A percentile compares a stretch with the other conserved stretches of the same genome.
Conservation (phyloP, 2,888 invertebrate genomes). For the Altica lythri region DNA sequence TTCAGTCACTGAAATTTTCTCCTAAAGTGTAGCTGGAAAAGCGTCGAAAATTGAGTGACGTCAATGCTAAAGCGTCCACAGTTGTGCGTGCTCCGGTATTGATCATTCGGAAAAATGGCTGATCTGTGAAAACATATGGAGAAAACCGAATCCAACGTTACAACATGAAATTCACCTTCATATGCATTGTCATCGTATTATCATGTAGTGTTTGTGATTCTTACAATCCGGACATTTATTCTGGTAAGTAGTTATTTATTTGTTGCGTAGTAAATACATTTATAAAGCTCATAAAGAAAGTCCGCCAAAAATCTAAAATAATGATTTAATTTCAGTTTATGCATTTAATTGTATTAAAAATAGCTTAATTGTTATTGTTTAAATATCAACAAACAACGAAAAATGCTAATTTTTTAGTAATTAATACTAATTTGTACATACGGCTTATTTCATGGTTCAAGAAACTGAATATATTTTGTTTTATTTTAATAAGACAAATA, state of each 20-base stretch:
- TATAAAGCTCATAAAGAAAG: neutral
- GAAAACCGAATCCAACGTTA: slow-evolving; percentile 45
- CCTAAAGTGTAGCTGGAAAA: slow-evolving; percentile 27
- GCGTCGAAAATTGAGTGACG: slow-evolving; percentile 34
- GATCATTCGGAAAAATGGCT: slow-evolving; percentile 54
- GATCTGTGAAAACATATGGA: slow-evolving; percentile 55
- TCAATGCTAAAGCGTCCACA: slow-evolving; percentile 41
- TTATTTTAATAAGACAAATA: too few relatives aligned
- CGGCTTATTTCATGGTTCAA: too few relatives aligned
- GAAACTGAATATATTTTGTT: too few relatives aligned
- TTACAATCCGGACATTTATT: slow-evolving; percentile 52
- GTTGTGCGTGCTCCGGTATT: slow-evolving; percentile 51
- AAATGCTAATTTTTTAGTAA: too few relatives aligned
- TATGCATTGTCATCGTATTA: slow-evolving; percentile 50
- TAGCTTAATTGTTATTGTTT: too few relatives aligned
- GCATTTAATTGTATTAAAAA: too few relatives aligned
- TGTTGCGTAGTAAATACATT: neutral
- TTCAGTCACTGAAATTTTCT: slow-evolving; percentile 39
- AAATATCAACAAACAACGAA: too few relatives aligned
- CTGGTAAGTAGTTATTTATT: slow-evolving; percentile 47
- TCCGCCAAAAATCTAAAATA: slow-evolving; percentile 2
- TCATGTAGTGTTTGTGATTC: slow-evolving; percentile 49
- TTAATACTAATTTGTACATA: too few relatives aligned
- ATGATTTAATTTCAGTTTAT: neutral
- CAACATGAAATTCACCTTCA: slow-evolving; percentile 52